phyloP scores from a whole-genome alignment of 2,113 vertebrate species.

The Meles meles region DNA sequence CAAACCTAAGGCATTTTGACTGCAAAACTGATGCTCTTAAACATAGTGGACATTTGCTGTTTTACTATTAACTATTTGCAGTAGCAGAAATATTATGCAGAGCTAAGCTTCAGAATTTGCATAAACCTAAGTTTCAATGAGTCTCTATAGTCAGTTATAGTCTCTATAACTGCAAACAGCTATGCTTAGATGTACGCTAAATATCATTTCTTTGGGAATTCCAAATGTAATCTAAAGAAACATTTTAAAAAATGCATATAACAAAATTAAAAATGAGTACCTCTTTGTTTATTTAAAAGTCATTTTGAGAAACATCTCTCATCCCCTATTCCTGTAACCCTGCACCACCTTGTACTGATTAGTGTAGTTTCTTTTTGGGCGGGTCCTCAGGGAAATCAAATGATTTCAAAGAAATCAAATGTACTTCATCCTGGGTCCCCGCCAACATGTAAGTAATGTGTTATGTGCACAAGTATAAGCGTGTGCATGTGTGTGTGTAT shows the following conservation, averaged over 20 bases:
- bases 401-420: conserved; percentile 1
- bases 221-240: background rate
- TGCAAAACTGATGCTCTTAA: background rate
- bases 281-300: background rate
- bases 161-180: background rate
- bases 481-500: background rate
- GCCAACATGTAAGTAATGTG: background rate
- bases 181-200: background rate
- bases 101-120: background rate
- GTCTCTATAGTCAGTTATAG: background rate
- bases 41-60: background rate
- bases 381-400: background rate
- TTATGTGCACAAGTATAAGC: background rate
- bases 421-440: background rate
- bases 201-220: background rate
- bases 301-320: background rate
- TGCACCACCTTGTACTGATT: background rate
- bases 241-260: background rate
- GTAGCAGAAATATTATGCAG: background rate
- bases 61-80: background rate
- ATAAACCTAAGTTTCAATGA: background rate
- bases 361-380: background rate
- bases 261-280: background rate
- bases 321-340: background rate
- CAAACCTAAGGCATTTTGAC: background rate